A percentile compares a stretch with the other conserved stretches of the same genome.
Evolutionary conservation across 2,888 invertebrate genomes (phyloP).

Genomic region (Abrostola tripartita): DNA sequence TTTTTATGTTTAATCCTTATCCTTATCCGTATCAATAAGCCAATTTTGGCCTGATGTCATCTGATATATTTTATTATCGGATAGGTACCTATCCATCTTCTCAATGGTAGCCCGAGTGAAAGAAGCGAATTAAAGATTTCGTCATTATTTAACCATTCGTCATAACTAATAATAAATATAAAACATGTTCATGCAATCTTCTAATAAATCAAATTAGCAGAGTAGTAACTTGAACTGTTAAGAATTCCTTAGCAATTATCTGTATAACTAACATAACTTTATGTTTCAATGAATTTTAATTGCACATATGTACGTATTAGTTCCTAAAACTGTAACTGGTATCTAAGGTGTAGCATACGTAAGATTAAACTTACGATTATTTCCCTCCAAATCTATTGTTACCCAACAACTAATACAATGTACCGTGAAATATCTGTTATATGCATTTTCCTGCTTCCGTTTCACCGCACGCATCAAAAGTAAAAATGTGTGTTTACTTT

Average conservation of each 20-base stretch:
- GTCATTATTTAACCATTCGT: too few relatives aligned
- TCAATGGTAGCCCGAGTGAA: too few relatives aligned
- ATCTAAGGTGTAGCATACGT: constrained; percentile 11
- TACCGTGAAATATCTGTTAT: constrained; percentile 39
- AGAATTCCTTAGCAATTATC: constrained; percentile 10
- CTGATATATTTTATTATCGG: too few relatives aligned
- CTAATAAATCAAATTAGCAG: constrained; percentile 14
- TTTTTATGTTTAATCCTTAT: too few relatives aligned
- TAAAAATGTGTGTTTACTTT: constrained; percentile 57
- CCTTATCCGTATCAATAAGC: too few relatives aligned
- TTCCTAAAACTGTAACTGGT: constrained; percentile 10
- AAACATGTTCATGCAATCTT: constrained; percentile 6
- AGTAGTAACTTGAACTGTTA: not conserved
- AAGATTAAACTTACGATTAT: constrained; percentile 24
- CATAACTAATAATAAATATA: not conserved
- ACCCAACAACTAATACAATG: constrained; percentile 56
- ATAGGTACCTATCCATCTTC: too few relatives aligned
- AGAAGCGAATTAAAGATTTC: too few relatives aligned
- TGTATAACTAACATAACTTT: constrained; percentile 11
- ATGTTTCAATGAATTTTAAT: constrained; percentile 8
- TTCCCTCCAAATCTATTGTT: constrained; percentile 51
- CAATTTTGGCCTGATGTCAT: too few relatives aligned
- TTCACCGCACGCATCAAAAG: constrained; percentile 67
- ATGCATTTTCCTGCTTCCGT: constrained; percentile 76
- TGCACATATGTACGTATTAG: constrained; percentile 3